Evolutionary conservation across 1,140 invertebrate genomes (phyloP).

Genomic region (Akabosia matsudoensis): DNA sequence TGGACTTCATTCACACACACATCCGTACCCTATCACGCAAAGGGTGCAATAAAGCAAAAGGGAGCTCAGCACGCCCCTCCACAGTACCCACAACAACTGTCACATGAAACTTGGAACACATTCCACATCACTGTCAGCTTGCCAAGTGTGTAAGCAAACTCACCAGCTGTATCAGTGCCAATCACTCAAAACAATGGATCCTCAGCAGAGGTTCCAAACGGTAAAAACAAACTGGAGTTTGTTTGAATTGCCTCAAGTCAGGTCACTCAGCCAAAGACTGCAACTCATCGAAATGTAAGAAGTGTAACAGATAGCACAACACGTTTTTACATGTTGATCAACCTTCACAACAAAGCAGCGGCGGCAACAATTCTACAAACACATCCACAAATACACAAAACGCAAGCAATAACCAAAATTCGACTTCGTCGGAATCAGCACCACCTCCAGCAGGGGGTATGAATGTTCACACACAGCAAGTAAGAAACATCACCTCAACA

Average conservation of each 20-base stretch:
- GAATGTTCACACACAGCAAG: too few species aligned
- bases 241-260: background rate
- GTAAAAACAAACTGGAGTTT: background rate
- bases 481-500: background rate
- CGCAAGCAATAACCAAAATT: background rate
- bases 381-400: background rate
- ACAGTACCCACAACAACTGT: slow-evolving; percentile 10
- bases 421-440: background rate
- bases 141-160: background rate
- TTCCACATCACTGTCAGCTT: background rate
- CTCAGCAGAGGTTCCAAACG: background rate
- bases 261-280: background rate
- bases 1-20: background rate
- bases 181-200: background rate
- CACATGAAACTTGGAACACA: background rate
- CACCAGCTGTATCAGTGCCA: background rate
- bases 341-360: background rate
- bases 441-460: too few species aligned
- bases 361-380: background rate
- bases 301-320: background rate
- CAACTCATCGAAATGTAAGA: background rate
- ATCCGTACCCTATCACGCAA: background rate
- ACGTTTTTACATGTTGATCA: background rate
- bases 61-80: background rate
- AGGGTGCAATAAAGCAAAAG: background rate